Evolutionary conservation across 1,140 invertebrate species (phyloP).

Genomic region (Potamilus streckersoni): DNA sequence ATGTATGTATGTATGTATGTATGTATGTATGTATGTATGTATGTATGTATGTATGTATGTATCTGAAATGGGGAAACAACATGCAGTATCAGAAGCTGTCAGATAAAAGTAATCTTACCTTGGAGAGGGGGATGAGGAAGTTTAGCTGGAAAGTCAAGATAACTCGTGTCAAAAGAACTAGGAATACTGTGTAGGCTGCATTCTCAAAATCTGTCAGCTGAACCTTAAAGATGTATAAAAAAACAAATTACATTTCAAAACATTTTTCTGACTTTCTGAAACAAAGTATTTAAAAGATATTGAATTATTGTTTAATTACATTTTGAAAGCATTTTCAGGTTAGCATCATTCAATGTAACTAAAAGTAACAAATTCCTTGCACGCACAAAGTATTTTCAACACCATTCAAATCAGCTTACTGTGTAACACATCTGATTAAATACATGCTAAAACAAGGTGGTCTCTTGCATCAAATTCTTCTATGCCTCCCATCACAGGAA

Average conservation of each 20-base stretch:
- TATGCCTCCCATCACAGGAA: too few relatives aligned
- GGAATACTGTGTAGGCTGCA: slow-evolving; percentile 98
- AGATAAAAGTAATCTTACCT: slow-evolving; percentile 72
- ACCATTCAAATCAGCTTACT: too few relatives aligned
- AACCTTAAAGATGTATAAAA: slow-evolving; percentile 67
- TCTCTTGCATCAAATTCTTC: too few relatives aligned
- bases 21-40: not conserved
- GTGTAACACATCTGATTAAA: too few relatives aligned
- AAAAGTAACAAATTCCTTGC: too few relatives aligned
- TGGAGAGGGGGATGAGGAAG: slow-evolving; percentile 97
- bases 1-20: too few relatives aligned
- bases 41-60: not conserved
- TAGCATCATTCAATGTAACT: too few relatives aligned
- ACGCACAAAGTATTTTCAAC: too few relatives aligned
- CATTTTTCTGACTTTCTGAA: not conserved
- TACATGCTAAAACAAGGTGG: too few relatives aligned
- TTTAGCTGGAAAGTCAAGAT: slow-evolving; percentile 97
- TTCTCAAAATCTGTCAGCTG: slow-evolving; percentile 99
- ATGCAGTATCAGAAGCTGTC: not conserved
- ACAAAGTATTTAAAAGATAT: not conserved
- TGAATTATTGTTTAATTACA: not conserved
- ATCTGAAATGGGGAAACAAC: not conserved
- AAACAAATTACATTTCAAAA: not conserved
- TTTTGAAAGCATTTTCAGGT: too few relatives aligned
- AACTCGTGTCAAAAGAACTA: slow-evolving; percentile 95